Conservation (phyloP, 2,113 vertebrate genomes). For the Oryzias melastigma region DNA sequence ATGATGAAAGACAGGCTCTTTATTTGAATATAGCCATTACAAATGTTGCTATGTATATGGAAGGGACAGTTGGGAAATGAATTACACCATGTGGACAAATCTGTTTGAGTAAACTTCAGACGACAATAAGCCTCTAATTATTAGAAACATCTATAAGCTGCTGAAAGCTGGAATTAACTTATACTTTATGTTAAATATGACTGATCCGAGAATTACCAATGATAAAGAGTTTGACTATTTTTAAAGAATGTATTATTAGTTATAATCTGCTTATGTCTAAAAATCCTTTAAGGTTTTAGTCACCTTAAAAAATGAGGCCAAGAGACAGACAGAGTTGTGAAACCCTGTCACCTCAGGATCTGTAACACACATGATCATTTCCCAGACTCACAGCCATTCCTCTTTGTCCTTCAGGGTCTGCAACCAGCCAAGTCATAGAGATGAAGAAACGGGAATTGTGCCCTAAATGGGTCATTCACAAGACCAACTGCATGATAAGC, state of each 20-base stretch:
- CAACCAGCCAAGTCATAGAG: slow-evolving; percentile 24
- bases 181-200: slow-evolving; percentile 1
- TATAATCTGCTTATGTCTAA: not conserved
- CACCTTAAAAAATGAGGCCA: slow-evolving; percentile 3
- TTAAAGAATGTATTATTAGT: not conserved
- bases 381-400: slow-evolving; percentile 8
- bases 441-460: slow-evolving; percentile 50
- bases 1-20: not conserved
- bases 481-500: slow-evolving; percentile 61
- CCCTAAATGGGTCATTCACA: slow-evolving; percentile 63
- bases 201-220: slow-evolving; percentile 2
- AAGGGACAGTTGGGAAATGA: not conserved
- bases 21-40: not conserved
- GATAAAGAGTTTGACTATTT: not conserved
- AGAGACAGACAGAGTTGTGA: slow-evolving; percentile 1
- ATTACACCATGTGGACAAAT: not conserved
- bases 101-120: not conserved
- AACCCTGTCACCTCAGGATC: slow-evolving; percentile 2
- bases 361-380: slow-evolving; percentile 13
- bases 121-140: not conserved
- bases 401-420: slow-evolving; percentile 39
- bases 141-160: not conserved
- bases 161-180: not conserved
- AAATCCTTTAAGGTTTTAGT: not conserved
- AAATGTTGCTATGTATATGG: slow-evolving; percentile 1